Evolutionary conservation across 2,797 vertebrate genomes (phyloP).

Genomic region (Gobionotothen gibberifrons): DNA sequence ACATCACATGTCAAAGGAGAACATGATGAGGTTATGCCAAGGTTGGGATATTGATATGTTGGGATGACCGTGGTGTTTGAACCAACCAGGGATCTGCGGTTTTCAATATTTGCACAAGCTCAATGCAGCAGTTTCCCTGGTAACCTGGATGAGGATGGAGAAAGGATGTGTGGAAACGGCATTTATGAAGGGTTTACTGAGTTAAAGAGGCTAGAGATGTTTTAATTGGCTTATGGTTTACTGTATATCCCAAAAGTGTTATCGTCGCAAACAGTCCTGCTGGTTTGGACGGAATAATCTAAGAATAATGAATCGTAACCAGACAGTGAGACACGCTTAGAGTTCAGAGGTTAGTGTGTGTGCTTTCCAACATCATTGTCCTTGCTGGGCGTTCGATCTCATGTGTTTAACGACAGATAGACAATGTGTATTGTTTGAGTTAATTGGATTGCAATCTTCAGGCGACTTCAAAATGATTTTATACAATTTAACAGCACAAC

Average conservation of each 20-base stretch:
- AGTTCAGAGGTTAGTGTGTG: neutral
- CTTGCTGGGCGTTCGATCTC: neutral
- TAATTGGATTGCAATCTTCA: neutral
- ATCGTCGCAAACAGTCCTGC: neutral
- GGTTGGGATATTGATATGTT: neutral
- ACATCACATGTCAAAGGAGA: neutral
- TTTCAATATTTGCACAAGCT: constrained; percentile 43
- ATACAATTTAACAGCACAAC: too few relatives aligned
- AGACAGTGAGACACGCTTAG: neutral
- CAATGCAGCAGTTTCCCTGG: constrained; percentile 38
- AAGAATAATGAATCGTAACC: constrained; percentile 18
- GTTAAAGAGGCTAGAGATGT: neutral
- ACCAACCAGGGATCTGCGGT: neutral
- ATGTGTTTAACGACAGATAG: neutral
- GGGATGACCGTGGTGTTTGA: constrained; percentile 20
- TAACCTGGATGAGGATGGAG: constrained; percentile 24
- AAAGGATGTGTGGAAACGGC: constrained; percentile 14
- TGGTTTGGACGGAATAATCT: constrained; percentile 14
- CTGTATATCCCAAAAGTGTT: constrained; percentile 1
- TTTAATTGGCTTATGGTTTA: constrained; percentile 25
- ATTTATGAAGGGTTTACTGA: constrained; percentile 1
- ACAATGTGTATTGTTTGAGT: neutral
- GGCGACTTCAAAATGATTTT: neutral
- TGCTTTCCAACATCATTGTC: neutral
- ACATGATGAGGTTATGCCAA: neutral